Evolutionary conservation across 2,888 invertebrate species (phyloP).

Genomic region (Dilophus febrilis): DNA sequence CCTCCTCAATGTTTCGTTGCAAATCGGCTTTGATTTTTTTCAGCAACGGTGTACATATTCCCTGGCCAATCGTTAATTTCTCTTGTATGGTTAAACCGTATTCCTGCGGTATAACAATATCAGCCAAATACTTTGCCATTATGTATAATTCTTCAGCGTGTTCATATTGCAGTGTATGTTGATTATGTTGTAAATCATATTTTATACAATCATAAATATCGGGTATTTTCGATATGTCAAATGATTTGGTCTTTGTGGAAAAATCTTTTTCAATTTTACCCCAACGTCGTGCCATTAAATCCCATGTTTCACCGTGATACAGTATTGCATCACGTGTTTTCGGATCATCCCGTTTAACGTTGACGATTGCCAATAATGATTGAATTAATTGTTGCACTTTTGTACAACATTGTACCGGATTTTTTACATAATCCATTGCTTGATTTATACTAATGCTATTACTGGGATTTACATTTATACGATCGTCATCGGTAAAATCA

Average conservation of each 20-base stretch:
- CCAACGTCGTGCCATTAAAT: constrained; percentile 93
- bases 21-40: constrained; percentile 91
- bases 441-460: constrained; percentile 78
- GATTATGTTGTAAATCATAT: constrained; percentile 96
- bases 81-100: constrained; percentile 92
- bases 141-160: constrained; percentile 85
- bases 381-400: constrained; percentile 78
- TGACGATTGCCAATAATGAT: constrained; percentile 69
- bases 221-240: constrained; percentile 97
- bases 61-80: constrained; percentile 91
- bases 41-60: constrained; percentile 89
- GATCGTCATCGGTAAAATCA: constrained; percentile 71
- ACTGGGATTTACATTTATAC: constrained; percentile 78
- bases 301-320: constrained; percentile 98
- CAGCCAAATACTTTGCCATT: constrained; percentile 92
- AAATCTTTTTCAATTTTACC: constrained; percentile 98
- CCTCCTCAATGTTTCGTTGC: constrained; percentile 81
- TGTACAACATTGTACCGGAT: constrained; percentile 85
- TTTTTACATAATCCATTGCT: constrained; percentile 88
- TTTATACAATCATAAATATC: constrained; percentile 96
- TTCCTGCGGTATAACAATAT: constrained; percentile 98
- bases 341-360: constrained; percentile 69
- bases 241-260: constrained; percentile 76
- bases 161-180: constrained; percentile 83
- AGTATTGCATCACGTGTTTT: constrained; percentile 86